Evolutionary conservation across 2,888 invertebrate genomes (phyloP).

Genomic region (Andrena trimmerana): DNA sequence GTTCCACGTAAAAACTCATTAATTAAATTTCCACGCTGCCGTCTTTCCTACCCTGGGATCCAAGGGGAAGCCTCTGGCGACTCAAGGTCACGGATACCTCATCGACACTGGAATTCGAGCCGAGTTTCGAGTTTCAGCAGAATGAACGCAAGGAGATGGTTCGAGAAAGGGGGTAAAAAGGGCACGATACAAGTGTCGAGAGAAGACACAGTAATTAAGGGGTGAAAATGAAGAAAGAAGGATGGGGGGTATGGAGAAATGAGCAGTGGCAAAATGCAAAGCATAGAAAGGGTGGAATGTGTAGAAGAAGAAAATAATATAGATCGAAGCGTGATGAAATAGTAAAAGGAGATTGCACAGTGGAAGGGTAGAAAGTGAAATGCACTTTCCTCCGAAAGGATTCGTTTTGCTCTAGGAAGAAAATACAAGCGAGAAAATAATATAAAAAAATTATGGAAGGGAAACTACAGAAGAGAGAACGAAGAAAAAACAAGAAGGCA

Average conservation of each 20-base stretch:
- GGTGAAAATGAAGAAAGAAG: not conserved
- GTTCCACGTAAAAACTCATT: slow-evolving; percentile 61
- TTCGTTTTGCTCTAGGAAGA: too few species aligned
- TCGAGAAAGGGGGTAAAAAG: slow-evolving; percentile 16
- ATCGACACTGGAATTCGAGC: slow-evolving; percentile 63
- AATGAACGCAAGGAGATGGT: slow-evolving; percentile 44
- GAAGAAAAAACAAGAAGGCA: too few species aligned
- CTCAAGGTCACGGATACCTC: slow-evolving; percentile 65
- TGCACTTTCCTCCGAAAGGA: too few species aligned
- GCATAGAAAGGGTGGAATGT: not conserved
- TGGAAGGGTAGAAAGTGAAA: too few species aligned
- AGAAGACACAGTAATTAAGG: too few species aligned
- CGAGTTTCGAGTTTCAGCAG: slow-evolving; percentile 67
- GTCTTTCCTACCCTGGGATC: slow-evolving; percentile 46
- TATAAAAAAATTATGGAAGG: too few species aligned
- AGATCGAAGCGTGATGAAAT: too few species aligned
- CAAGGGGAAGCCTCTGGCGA: slow-evolving; percentile 58
- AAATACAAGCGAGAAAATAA: too few species aligned
- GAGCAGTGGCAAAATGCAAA: too few species aligned
- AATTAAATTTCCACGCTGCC: slow-evolving; percentile 60
- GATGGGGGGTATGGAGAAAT: too few species aligned
- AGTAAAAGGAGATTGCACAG: too few species aligned
- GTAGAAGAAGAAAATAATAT: not conserved
- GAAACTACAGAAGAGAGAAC: too few species aligned
- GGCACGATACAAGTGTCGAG: not conserved